Evolutionary conservation across 53 echinoderm and acorn worm genomes (phyloP), one percentile per base, ranked within the genome.

Genomic region (Astropecten irregularis): DNA sequence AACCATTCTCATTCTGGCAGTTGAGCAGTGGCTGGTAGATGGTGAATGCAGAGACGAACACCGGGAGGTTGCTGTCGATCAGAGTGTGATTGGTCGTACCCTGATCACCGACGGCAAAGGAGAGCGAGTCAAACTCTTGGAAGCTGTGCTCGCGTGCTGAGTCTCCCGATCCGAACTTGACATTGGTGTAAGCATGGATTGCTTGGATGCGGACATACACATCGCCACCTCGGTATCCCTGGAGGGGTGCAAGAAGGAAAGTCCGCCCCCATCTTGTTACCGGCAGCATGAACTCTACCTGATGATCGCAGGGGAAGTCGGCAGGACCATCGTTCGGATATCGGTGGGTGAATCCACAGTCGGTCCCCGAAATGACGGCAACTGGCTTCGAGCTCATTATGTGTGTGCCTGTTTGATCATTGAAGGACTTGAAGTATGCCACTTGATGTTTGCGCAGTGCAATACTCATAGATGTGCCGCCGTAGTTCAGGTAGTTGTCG

Each of bases 341-440:
- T 33, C 49, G 56, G 51, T 36, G 57, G 16, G 66, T 25, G 34
- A 29, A 40, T 1, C 87, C 87, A 44, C 87, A 87, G 36, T 87
- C 87, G 10, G 81, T 76, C 11, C 87, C 87, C 18, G 87, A 79
- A 2, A 87, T 52, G 22, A 87, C 60, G 6, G 87, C 77, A 33
- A 87, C 69, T 11, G 68, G 87, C 49, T 79, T 68, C 26, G 67
- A 66, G 60, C 77, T 59, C 21, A 58, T 81, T 38, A 87, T 58
- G 39, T 68, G 69, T 25, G 81, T 87, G 56, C 81, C 87, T 0
- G 56, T 44, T 9, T 79, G 87, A 26, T 81, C 68, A 13, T 47
- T 46, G 38, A 56, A 66, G 22, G 66, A 54, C 49, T 77, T 69
- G 33, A 87, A 68, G 68, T 49, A 81, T 77, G 77, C 52, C 16